These are phyloP conservation scores for Girardia tigrina DNA, from an alignment of 2,888 invertebrate species.

Conservation along the genomic window DNA sequence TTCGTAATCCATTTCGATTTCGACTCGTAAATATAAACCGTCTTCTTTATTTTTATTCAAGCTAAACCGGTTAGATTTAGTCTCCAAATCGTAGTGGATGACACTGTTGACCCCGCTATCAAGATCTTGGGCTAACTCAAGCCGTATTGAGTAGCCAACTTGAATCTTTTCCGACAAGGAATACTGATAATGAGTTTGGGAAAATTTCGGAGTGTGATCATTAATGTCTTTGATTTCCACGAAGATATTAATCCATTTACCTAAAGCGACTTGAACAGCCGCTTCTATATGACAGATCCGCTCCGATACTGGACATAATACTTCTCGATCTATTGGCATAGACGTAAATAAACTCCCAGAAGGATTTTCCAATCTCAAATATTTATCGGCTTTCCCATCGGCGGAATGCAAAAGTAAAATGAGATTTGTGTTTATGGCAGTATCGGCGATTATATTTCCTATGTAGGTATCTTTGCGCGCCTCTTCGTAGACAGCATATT, in stretches of 20 bases:
- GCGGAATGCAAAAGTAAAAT: background rate
- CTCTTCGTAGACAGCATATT: slow-evolving; percentile 19
- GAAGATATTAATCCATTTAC: slow-evolving; percentile 17
- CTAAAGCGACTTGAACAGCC: background rate
- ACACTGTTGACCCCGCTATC: background rate
- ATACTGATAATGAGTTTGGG: slow-evolving; percentile 4
- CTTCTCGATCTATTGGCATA: background rate
- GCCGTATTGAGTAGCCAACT: background rate
- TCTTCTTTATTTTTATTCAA: background rate
- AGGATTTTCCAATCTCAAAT: background rate
- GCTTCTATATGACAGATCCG: background rate
- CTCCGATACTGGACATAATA: background rate
- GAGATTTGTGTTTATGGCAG: background rate
- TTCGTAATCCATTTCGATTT: background rate
- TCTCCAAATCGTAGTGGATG: background rate
- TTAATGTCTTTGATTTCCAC: slow-evolving; percentile 6
- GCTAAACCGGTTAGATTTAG: background rate
- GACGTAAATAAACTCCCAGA: background rate
- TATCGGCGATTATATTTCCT: background rate
- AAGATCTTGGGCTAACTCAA: background rate
- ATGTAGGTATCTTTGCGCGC: background rate
- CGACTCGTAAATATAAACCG: background rate
- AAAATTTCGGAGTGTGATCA: slow-evolving; percentile 25
- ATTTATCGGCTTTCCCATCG: background rate
- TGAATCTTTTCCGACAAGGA: background rate